These are phyloP conservation scores for Brachionus rubens DNA, from an alignment of 1,140 invertebrate species.

Conservation along the genomic window DNA sequence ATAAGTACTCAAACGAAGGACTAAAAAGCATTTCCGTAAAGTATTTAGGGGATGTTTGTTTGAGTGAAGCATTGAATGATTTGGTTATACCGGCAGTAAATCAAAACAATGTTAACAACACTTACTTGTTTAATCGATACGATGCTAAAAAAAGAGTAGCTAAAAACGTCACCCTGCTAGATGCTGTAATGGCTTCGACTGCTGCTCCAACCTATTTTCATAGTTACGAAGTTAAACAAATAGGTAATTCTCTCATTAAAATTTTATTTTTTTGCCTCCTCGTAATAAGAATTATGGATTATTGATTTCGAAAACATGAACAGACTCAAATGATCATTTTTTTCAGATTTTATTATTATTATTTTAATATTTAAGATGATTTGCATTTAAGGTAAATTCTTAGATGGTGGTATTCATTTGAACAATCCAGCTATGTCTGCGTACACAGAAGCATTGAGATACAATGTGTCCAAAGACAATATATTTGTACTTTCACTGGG, in stretches of 20 bases:
- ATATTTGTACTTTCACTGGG: neutral
- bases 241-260: too few species aligned
- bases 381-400: neutral
- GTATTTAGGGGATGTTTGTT: neutral
- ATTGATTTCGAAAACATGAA: too few species aligned
- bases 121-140: neutral
- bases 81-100: neutral
- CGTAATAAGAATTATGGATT: too few species aligned
- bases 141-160: neutral
- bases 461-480: neutral
- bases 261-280: too few species aligned
- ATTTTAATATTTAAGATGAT: too few species aligned
- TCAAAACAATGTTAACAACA: neutral
- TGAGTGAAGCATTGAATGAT: neutral
- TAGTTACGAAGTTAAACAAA: neutral
- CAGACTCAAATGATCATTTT: too few species aligned
- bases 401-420: neutral
- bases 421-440: neutral
- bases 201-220: neutral
- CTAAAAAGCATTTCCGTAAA: neutral
- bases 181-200: neutral
- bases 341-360: too few species aligned
- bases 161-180: neutral
- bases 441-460: neutral
- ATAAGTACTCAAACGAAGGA: neutral